These are phyloP conservation scores for Colletes collaris DNA, from an alignment of 2,888 invertebrate genomes.

Conservation along the genomic window DNA sequence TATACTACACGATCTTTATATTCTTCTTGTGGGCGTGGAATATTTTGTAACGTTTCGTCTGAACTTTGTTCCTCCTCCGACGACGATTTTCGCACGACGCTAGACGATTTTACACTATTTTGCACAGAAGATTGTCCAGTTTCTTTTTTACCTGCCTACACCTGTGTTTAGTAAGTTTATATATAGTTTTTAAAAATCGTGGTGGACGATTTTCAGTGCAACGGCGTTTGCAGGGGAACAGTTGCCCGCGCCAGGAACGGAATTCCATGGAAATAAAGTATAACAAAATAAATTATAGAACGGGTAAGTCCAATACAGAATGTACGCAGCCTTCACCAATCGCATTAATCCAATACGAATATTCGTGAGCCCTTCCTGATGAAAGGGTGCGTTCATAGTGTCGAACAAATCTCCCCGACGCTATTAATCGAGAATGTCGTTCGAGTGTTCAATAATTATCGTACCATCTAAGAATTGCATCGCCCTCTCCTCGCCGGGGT, in stretches of 20 bases:
- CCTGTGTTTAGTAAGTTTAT: no score
- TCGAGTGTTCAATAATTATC: conserved; percentile 59
- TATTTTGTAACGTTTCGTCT: no score
- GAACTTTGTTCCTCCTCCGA: no score
- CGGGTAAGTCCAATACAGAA: conserved; percentile 71
- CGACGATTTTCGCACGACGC: no score
- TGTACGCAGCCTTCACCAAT: conserved; percentile 75
- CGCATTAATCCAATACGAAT: conserved; percentile 75
- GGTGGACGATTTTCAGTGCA: no score
- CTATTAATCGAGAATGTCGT: conserved; percentile 44
- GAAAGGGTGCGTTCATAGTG: conserved; percentile 53
- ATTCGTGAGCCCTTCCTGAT: conserved; percentile 45
- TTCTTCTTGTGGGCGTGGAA: no score
- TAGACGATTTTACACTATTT: no score
- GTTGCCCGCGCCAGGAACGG: conserved; percentile 67
- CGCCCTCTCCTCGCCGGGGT: conserved; percentile 88
- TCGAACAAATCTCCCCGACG: conserved; percentile 50
- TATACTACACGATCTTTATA: no score
- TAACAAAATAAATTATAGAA: conserved; percentile 77
- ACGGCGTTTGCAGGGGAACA: not conserved
- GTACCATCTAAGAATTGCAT: conserved; percentile 83
- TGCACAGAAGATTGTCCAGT: no score
- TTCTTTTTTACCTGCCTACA: no score
- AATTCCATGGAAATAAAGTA: conserved; percentile 75
- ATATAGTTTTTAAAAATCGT: no score